phyloP scores from a whole-genome alignment of 2,113 vertebrate genomes.

The Elephantulus edwardii region DNA sequence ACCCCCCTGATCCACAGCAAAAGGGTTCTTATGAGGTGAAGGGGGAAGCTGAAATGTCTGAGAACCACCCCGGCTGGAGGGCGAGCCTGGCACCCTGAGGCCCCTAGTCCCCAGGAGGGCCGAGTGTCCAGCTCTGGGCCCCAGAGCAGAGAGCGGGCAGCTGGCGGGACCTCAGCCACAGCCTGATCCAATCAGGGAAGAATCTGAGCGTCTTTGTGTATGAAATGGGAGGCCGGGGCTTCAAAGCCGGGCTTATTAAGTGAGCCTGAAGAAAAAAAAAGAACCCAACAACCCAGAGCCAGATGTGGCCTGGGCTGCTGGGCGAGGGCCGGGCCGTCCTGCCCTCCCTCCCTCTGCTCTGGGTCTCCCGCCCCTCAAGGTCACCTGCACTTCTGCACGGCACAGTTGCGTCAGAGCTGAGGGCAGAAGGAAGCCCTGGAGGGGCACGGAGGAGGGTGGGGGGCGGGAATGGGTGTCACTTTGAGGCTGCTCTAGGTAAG shows the following conservation, averaged over 20 bases:
- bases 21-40: background rate
- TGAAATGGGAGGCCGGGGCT: slow-evolving; percentile 92
- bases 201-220: slow-evolving; percentile 91
- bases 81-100: background rate
- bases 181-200: slow-evolving; percentile 92
- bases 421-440: slow-evolving; percentile 83
- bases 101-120: background rate
- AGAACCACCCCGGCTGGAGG: no score
- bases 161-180: slow-evolving; percentile 73
- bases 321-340: slow-evolving; percentile 87
- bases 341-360: slow-evolving; percentile 79
- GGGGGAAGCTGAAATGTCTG: background rate
- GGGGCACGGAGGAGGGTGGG: slow-evolving; percentile 80
- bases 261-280: slow-evolving; percentile 93
- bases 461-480: slow-evolving; percentile 85
- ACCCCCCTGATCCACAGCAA: no score
- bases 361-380: slow-evolving; percentile 81
- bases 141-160: slow-evolving; percentile 50
- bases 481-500: slow-evolving; percentile 71
- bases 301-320: slow-evolving; percentile 92
- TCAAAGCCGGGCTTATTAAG: slow-evolving; percentile 97
- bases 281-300: slow-evolving; percentile 91
- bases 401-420: slow-evolving; percentile 81
- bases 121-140: slow-evolving; percentile 1
- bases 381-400: slow-evolving; percentile 81